A percentile compares a stretch with the other conserved stretches of the same genome.
Evolutionary conservation across 2,113 vertebrate species (phyloP).

Genomic region (Pterocles gutturalis): DNA sequence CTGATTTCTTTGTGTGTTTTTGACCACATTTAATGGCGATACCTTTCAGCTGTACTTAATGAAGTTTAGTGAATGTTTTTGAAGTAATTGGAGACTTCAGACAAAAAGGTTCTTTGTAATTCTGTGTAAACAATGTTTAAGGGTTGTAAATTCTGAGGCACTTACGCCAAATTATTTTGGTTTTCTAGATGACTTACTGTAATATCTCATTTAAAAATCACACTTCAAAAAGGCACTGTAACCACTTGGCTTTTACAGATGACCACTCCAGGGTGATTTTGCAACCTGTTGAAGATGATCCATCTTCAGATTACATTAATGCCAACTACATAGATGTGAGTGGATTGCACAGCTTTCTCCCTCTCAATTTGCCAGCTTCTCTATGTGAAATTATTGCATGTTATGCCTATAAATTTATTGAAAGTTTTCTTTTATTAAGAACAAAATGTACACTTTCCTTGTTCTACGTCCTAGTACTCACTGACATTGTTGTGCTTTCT

Average conservation of each 20-base stretch:
- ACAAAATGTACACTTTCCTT: slow-evolving; percentile 88
- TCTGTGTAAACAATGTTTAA: not conserved
- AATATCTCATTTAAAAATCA: slow-evolving; percentile 6
- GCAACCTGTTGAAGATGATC: slow-evolving; percentile 97
- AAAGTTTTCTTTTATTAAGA: slow-evolving; percentile 84
- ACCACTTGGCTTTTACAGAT: slow-evolving; percentile 81
- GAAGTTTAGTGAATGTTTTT: not conserved
- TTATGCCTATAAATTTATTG: slow-evolving; percentile 81
- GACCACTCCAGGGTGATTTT: slow-evolving; percentile 99
- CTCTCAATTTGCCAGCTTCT: slow-evolving; percentile 74
- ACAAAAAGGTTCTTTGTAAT: not conserved
- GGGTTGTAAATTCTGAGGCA: not conserved
- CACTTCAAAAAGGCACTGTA: slow-evolving; percentile 27
- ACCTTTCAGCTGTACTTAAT: not conserved
- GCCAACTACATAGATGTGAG: slow-evolving; percentile 99
- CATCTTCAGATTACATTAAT: slow-evolving; percentile 99
- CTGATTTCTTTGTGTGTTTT: not conserved
- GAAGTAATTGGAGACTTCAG: not conserved
- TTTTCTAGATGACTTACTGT: not conserved
- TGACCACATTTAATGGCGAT: not conserved
- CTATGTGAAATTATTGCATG: slow-evolving; percentile 86
- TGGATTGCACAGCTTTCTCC: slow-evolving; percentile 81
- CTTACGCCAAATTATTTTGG: not conserved
- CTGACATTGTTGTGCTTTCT: slow-evolving; percentile 97
- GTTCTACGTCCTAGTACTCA: slow-evolving; percentile 90